phyloP scores from a whole-genome alignment of 2,113 vertebrate genomes.

The Trematomus loennbergii region DNA sequence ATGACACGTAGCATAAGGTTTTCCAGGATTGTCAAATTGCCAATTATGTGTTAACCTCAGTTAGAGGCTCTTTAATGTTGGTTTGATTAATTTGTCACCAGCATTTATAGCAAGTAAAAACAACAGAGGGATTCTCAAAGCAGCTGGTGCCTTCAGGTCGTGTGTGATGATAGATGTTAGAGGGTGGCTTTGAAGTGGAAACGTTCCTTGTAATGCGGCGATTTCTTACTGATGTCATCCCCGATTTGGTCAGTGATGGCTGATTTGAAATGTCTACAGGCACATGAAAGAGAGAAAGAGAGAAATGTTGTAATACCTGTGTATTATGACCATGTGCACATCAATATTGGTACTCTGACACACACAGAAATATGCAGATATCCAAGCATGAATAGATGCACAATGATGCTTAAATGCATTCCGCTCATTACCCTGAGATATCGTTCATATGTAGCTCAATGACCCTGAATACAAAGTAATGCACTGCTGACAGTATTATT shows the following conservation, averaged over 20 bases:
- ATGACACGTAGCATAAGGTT: not conserved
- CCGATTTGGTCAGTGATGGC: conserved; percentile 36
- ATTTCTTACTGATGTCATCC: conserved; percentile 34
- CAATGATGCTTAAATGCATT: not conserved
- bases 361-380: not conserved
- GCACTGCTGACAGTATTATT: conserved; percentile 19
- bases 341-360: not conserved
- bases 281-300: not conserved
- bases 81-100: not conserved
- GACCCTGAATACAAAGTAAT: conserved; percentile 21
- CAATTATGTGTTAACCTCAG: not conserved
- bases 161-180: conserved; percentile 29
- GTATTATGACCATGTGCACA: not conserved
- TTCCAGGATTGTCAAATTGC: not conserved
- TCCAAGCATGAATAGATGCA: not conserved
- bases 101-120: not conserved
- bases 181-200: conserved; percentile 51
- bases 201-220: conserved; percentile 6
- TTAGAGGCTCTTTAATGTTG: not conserved
- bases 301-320: not conserved
- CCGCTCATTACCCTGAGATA: conserved; percentile 8
- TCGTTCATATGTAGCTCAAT: conserved; percentile 27
- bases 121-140: conserved; percentile 6
- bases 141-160: conserved; percentile 32
- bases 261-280: conserved; percentile 41